Percentiles rank a stretch among this genome's conserved stretches.
phyloP scores from a whole-genome alignment of 2,113 vertebrate species.

The Pholis gunnellus region DNA sequence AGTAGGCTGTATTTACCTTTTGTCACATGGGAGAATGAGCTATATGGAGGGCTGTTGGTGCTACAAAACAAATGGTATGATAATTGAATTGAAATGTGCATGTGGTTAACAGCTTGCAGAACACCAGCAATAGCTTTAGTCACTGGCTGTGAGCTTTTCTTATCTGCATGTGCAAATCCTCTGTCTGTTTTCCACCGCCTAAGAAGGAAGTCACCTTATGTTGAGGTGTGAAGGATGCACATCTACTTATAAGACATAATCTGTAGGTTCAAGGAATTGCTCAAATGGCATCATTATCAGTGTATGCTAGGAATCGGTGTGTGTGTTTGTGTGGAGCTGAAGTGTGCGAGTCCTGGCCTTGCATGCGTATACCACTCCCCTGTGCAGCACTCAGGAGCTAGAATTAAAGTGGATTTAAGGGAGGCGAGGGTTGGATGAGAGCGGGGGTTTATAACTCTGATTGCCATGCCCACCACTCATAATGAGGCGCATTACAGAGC shows the following conservation, averaged over 20 bases:
- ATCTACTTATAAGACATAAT: conserved; percentile 14
- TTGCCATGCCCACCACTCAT: conserved; percentile 76
- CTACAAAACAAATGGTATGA: conserved; percentile 8
- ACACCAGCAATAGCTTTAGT: conserved; percentile 9
- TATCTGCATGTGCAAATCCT: conserved; percentile 18
- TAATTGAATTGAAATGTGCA: conserved; percentile 36
- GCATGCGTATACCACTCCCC: conserved; percentile 32
- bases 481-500: conserved; percentile 82
- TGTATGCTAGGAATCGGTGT: not conserved
- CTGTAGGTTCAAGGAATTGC: conserved; percentile 16
- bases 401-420: conserved; percentile 77
- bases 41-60: conserved; percentile 27
- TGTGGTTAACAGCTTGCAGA: conserved; percentile 15
- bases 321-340: conserved; percentile 7
- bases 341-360: conserved; percentile 41
- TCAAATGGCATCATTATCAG: conserved; percentile 30
- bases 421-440: conserved; percentile 57
- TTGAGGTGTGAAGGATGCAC: conserved; percentile 43
- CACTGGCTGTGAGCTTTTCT: conserved; percentile 21
- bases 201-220: conserved; percentile 20
- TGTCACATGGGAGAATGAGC: conserved; percentile 23
- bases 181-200: not conserved
- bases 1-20: conserved; percentile 39
- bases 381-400: conserved; percentile 42
- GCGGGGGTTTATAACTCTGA: conserved; percentile 73